Base-by-base conservation (phyloP, 1,140 invertebrate genomes). In the Pristionchus pacificus region DNA sequence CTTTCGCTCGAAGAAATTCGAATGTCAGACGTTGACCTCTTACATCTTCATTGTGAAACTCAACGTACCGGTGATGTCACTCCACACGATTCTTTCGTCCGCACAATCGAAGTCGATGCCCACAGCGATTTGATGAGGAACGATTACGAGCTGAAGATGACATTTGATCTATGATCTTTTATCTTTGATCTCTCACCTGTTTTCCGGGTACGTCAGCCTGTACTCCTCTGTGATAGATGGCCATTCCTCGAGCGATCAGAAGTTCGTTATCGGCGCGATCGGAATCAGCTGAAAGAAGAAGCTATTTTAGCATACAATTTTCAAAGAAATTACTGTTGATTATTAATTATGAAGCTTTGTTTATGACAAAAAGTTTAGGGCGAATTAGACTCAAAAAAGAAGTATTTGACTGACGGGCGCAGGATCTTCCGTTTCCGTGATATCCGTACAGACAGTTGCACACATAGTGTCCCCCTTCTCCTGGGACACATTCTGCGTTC, bases 371-470 rank as follows among this genome's bases (percentile, higher is more conserved):
- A n/a, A n/a, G n/a, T n/a, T n/a, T n/a, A n/a, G n/a, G n/a, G n/a
- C n/a, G n/a, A n/a, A n/a, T n/a, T n/a, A n/a, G n/a, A n/a, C n/a
- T n/a, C n/a, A n/a, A n/a, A n/a, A n/a, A n/a, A 28, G 25, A 13
- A 60, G 49, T 62, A 19, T 3, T 72, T 27, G 15, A 70, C 80
- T 68, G 68, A 82, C 80, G 79, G 60, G 72, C 73, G 75, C 86
- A 87, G 3, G 70, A 72, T 10, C 63, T 73, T 64, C 86, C 86
- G 79, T 87, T 85, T 57, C 86, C 86, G 31, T 80, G 75, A 74
- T 80, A 87, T 27, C 85, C 83, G 30, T 79, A 78, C 63, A 84
- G 83, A 74, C 87, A 87, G 10, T 85, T 78, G 79, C 86, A 87
- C 3, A 85, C 79, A 73, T 83, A 83, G 15, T 72, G 69, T 2